phyloP scores from a whole-genome alignment of 2,888 invertebrate genomes.

The Piscicola geometra region DNA sequence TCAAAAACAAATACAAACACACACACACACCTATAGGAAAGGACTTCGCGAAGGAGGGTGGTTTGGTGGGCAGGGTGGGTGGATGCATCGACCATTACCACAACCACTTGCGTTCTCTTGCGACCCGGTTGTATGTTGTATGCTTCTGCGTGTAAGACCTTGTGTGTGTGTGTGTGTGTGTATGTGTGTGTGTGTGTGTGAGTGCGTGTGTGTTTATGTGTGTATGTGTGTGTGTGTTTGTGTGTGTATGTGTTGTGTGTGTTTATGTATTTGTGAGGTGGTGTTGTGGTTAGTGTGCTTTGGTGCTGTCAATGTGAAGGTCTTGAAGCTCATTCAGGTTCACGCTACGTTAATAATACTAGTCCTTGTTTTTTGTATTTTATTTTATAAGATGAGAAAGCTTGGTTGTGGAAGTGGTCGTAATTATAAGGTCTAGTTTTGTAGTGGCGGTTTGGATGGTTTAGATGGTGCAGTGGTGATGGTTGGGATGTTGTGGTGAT shows the following conservation, averaged over 20 bases:
- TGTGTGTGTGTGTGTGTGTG: constrained; percentile 21
- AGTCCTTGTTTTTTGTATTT: too few species aligned
- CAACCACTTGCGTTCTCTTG: constrained; percentile 64
- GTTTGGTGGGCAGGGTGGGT: constrained; percentile 72
- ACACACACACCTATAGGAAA: constrained; percentile 63
- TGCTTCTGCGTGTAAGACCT: constrained; percentile 76
- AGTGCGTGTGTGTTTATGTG: constrained; percentile 59
- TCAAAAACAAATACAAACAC: too few species aligned
- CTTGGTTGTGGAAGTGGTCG: too few species aligned
- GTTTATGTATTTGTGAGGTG: too few species aligned
- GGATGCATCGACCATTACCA: constrained; percentile 74
- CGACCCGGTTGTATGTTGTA: constrained; percentile 57
- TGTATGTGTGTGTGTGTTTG: constrained; percentile 74
- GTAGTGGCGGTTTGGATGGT: not conserved
- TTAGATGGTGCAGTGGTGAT: not conserved
- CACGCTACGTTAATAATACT: too few species aligned
- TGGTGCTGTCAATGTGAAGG: not conserved
- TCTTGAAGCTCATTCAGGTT: not conserved
- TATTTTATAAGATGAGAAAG: too few species aligned
- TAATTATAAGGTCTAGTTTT: too few species aligned
- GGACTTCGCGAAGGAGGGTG: constrained; percentile 72
- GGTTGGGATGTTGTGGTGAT: too few species aligned
- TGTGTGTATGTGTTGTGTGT: not conserved
- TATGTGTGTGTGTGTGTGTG: not conserved
- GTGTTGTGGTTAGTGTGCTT: too few species aligned